A percentile compares a stretch with the other conserved stretches of the same genome.
phyloP scores from a whole-genome alignment of 2,888 invertebrate genomes.

The Iselma pallidipennis region DNA sequence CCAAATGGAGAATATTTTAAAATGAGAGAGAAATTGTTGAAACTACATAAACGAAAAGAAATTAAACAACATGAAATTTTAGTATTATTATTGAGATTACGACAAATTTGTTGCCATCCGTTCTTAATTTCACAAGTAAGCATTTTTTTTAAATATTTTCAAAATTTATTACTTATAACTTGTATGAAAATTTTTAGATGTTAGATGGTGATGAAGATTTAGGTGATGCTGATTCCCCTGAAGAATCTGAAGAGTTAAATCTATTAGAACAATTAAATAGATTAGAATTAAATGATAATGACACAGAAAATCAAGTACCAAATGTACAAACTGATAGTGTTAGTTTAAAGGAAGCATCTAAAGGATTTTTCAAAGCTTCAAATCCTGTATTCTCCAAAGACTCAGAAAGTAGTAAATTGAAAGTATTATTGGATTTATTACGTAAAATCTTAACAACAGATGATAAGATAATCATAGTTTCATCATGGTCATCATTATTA shows the following conservation, averaged over 20 bases:
- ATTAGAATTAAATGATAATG: constrained; percentile 58
- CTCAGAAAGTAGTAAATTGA: constrained; percentile 67
- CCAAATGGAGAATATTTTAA: constrained; percentile 59
- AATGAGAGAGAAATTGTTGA: constrained; percentile 67
- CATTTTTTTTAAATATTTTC: constrained; percentile 13
- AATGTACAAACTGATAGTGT: constrained; percentile 51
- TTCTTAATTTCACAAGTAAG: constrained; percentile 72
- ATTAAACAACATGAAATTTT: constrained; percentile 68
- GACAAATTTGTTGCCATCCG: constrained; percentile 91
- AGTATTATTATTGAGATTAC: constrained; percentile 78
- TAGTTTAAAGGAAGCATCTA: constrained; percentile 61
- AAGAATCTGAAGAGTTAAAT: constrained; percentile 60
- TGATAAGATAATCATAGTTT: constrained; percentile 85
- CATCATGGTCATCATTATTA: constrained; percentile 90
- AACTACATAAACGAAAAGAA: constrained; percentile 59
- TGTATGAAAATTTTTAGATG: constrained; percentile 52
- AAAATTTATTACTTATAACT: background rate
- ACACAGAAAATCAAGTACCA: no score
- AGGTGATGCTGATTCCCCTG: constrained; percentile 46
- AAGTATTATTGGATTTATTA: constrained; percentile 37
- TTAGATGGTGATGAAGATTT: constrained; percentile 55
- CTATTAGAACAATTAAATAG: constrained; percentile 67
- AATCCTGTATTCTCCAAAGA: constrained; percentile 73
- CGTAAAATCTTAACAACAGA: constrained; percentile 57
- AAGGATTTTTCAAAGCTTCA: constrained; percentile 65